Evolutionary conservation across 2,113 vertebrate genomes (phyloP), one percentile per base, ranked within the genome.

Genomic region (Polypterus bichir): DNA sequence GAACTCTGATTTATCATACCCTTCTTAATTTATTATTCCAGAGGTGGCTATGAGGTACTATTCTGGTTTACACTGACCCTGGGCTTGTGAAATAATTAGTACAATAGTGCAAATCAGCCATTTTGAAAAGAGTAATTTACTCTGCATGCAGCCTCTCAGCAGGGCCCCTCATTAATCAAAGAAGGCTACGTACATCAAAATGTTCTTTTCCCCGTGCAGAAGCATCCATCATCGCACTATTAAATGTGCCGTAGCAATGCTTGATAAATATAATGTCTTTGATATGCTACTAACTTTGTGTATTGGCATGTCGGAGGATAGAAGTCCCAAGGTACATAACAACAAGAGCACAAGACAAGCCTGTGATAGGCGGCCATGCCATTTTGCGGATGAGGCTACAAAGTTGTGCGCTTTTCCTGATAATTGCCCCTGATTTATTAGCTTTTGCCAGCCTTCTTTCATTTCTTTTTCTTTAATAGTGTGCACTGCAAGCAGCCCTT

Each of bases 121-220:
- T 88, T 89, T 88, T 83, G 77, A 80, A 80, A 83, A 86, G 78
- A 87, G 83, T 88, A 87, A 89, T 88, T 88, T 86, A 88, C 86
- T 85, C 79, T 74, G 80, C 80, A 81, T 74, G 64, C 81, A 79
- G 83, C 81, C 76, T 85, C 82, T 81, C 72, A 71, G 81, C 83
- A 77, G 80, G 83, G 69, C 68, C 72, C 62, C 85, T 89, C 88
- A 89, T 90, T 89, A 89, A 90, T 90, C 88, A 89, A 88, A 83
- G 82, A 81, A 75, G 81, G 83, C 81, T 71, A 66, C 7, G 76
- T 72, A 87, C 86, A 88, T 89, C 87, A 90, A 87, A 87, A 82
- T 79, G 67, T 76, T 87, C 77, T 70, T 81, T 80, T 74, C 75
- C 73, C 73, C 71, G 75, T 77, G 73, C 80, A 67, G 54, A 62